phyloP scores from a whole-genome alignment of 2,113 vertebrate species.

The Eretmochelys imbricata region DNA sequence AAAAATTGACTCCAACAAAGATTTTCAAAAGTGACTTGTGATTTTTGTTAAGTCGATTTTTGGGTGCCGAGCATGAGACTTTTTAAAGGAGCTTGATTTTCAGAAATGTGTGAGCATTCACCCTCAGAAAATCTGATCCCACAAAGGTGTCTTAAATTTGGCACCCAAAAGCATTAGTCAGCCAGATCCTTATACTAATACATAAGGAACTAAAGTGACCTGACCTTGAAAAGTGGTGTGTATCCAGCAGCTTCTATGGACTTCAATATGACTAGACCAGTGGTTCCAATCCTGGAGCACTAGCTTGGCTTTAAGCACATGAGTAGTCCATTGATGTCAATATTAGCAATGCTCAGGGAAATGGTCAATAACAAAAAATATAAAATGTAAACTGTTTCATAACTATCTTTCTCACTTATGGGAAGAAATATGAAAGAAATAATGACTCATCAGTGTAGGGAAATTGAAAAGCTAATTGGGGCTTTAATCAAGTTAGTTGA shows the following conservation, averaged over 20 bases:
- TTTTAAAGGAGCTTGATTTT: neutral
- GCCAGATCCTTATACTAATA: neutral
- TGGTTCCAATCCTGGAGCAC: neutral
- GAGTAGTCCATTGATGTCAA: neutral
- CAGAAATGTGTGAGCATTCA: neutral
- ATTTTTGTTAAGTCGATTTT: neutral
- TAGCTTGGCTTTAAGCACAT: neutral
- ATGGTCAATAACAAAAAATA: neutral
- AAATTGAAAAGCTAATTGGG: neutral
- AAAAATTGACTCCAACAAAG: neutral
- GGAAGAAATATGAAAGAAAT: neutral
- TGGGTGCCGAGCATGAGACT: neutral
- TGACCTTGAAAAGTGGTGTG: neutral
- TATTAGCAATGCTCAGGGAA: neutral
- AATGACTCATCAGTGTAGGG: neutral
- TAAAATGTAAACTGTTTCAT: neutral
- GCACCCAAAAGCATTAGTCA: neutral
- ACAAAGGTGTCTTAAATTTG: slow-evolving; percentile 1
- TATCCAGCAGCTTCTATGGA: neutral
- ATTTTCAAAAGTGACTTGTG: neutral
- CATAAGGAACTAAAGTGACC: neutral
- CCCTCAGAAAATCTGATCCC: slow-evolving; percentile 3
- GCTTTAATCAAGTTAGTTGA: neutral
- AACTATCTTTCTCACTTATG: neutral
- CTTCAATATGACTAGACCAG: neutral